phyloP scores from a whole-genome alignment of 2,113 vertebrate genomes.

The Gymnobelideus leadbeateri region DNA sequence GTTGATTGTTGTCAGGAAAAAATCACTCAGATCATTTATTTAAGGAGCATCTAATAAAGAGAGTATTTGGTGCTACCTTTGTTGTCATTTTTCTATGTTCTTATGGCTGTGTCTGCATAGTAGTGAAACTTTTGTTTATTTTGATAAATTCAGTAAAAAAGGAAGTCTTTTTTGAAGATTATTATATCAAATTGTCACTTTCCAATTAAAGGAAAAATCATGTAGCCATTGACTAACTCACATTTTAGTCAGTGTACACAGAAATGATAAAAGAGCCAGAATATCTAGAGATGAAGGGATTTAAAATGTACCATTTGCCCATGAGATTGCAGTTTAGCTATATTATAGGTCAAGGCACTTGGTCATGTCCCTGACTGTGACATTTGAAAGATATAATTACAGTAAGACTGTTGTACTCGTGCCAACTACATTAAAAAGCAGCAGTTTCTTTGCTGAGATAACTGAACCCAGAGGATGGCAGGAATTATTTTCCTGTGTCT shows the following conservation, averaged over 20 bases:
- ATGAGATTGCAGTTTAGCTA: slow-evolving; percentile 15
- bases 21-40: not conserved
- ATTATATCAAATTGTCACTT: not conserved
- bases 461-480: slow-evolving; percentile 71
- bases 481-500: slow-evolving; percentile 76
- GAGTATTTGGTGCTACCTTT: not conserved
- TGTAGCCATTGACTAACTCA: not conserved
- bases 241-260: not conserved
- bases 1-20: not conserved
- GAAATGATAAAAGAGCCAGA: slow-evolving; percentile 12
- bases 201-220: not conserved
- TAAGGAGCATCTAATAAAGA: not conserved
- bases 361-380: slow-evolving; percentile 59
- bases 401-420: not conserved
- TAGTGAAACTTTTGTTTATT: not conserved
- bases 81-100: not conserved
- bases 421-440: slow-evolving; percentile 22
- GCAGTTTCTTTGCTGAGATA: slow-evolving; percentile 64
- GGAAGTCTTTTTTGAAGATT: not conserved
- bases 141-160: not conserved
- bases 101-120: not conserved
- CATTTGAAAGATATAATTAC: slow-evolving; percentile 66
- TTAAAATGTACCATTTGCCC: slow-evolving; percentile 37
- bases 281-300: slow-evolving; percentile 16
- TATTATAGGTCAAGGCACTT: slow-evolving; percentile 46